These are phyloP conservation scores for Limnephilus auricula DNA, from an alignment of 2,888 invertebrate species.

Conservation along the genomic window DNA sequence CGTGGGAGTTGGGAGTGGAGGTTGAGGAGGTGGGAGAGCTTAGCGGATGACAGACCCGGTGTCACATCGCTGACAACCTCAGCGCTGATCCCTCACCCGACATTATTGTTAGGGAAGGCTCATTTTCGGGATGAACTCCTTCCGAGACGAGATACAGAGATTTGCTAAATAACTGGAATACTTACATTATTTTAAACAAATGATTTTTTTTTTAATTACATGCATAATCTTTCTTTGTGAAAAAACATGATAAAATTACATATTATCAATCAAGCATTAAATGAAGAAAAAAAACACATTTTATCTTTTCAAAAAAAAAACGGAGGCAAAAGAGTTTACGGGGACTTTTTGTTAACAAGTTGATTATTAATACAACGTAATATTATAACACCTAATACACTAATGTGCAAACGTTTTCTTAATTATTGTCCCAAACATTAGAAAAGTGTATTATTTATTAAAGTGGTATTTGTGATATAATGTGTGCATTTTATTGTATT, in stretches of 20 bases:
- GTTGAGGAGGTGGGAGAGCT: conserved; percentile 26
- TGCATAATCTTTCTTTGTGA: neutral
- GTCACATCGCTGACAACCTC: conserved; percentile 38
- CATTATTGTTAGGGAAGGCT: conserved; percentile 45
- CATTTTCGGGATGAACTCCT: conserved; percentile 49
- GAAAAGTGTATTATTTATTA: too few species aligned
- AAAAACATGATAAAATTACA: neutral
- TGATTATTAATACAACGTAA: too few species aligned
- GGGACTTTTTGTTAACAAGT: neutral
- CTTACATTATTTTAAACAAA: neutral
- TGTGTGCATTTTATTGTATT: too few species aligned
- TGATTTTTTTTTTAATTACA: neutral
- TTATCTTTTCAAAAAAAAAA: neutral
- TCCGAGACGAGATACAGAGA: conserved; percentile 19
- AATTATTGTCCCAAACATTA: too few species aligned
- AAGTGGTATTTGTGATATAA: too few species aligned
- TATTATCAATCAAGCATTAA: neutral
- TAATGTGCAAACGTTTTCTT: too few species aligned
- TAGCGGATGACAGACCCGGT: conserved; percentile 42
- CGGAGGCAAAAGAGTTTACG: neutral
- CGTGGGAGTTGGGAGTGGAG: neutral
- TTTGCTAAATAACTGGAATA: conserved; percentile 10
- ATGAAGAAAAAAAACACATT: neutral
- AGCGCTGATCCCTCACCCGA: conserved; percentile 43
- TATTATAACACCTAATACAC: too few species aligned